Base-by-base conservation (phyloP, 2,888 invertebrate species). In the Portevinia maculata region DNA sequence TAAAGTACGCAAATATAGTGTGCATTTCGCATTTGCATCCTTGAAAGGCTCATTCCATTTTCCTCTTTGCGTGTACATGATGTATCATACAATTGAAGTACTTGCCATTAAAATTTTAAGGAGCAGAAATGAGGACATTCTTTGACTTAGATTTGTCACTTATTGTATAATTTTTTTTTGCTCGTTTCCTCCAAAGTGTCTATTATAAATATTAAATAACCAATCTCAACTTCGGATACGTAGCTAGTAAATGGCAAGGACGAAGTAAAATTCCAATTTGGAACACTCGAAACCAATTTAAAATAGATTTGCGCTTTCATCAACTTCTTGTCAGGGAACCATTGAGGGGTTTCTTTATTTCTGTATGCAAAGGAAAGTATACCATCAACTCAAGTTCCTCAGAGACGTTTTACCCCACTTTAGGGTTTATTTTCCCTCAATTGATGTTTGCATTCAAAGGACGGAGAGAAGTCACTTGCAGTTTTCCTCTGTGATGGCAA, bases 101-200 rank as follows among this genome's bases (percentile, higher is more conserved):
- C 53, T 48, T 69, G 62, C 79, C 74, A 79, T 79, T 79, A 75
- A 79, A 79, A 62, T 62, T 74, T 75, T 69, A 69, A 69, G 57
- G 60, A 30, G 41, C 28, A 30, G 62, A 69, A 79, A 74, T 62
- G 60, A 64, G 55, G 53, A 60, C 79, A 67, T 53, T 71, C 44
- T 52, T 28, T 41, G 53, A 52, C 41, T 73, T 60, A 24, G 24
- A 53, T 37, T 59, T 15, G 15, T 32, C 32, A n/a, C 59, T 55
- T 28, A 53, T 46, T 60, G 30, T 74, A 24, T 74, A 71, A 57
- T 73, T 67, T 65, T n/a, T 24, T 13, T 28, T 21, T 28, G 39
- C 13, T 24, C 24, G 24, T 24, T 5, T 24, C n/a, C 19, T 41
- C 19, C 7, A 55, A 60, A 70, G 19, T 62, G 53, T 39, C 13